Evolutionary conservation across 2,113 vertebrate genomes (phyloP), one percentile per base, ranked within the genome.

Genomic region (Mastomys natalensis): DNA sequence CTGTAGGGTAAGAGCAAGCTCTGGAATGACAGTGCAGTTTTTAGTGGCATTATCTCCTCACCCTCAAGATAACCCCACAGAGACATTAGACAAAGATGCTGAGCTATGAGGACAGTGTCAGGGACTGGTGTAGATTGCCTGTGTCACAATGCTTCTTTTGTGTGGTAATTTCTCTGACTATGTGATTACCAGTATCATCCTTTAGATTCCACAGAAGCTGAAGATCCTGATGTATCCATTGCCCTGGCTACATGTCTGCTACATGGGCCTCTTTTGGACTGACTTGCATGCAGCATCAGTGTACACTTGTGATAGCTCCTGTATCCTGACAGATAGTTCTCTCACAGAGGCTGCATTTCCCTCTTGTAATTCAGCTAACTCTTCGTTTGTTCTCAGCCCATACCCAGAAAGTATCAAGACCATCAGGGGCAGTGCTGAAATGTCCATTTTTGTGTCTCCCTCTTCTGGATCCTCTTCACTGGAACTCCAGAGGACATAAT

Each of bases 61-160:
- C 22, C 9, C 19, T 70, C 7, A 15, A 9, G 70, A 29, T 17
- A 55, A 55, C 34, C 45, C 85, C 40, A 22, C 3, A 10, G 68
- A 3, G 62, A n/a, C 34, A 40, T 9, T 12, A 88, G 58, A 19
- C 78, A 90, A 70, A 21, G 37, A 5, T 2, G 3, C 10, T 58
- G 12, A 62, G n/a, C n/a, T n/a, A 8, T 3, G 11, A 43, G 34
- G 37, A 45, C 40, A 51, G 53, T 6, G 43, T 2, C 21, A 29
- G 31, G 22, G 19, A 40, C 31, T 31, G 37, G 37, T 12, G 37
- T 7, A 76, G 29, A 37, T 48, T 21, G 3, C 4, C 1, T 3
- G 43, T 0, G 11, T 43, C 43, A 1, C 0, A 0, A 3, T 7
- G 26, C 5, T 88, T 0, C 21, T 17, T 12, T 58, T 26, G 0